phyloP scores from a whole-genome alignment of 2,113 vertebrate species.

The Empidonax alnorum region DNA sequence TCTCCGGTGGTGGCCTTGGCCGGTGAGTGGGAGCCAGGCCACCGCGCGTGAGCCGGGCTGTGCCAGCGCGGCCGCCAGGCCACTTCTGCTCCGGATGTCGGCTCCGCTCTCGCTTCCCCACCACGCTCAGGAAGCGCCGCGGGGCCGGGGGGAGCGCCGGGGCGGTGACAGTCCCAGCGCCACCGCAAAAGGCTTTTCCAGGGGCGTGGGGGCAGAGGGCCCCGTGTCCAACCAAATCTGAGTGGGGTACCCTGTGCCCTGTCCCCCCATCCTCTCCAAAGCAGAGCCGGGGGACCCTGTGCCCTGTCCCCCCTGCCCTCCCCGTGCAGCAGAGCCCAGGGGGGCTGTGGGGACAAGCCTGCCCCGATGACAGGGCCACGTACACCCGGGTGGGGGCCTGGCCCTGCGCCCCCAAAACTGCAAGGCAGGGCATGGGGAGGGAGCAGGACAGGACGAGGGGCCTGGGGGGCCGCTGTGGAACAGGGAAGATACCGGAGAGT shows the following conservation, averaged over 20 bases:
- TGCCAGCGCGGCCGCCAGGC: background rate
- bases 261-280: background rate
- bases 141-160: background rate
- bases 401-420: accelerated
- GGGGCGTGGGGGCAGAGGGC: background rate
- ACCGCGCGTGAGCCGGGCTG: background rate
- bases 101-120: background rate
- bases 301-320: background rate
- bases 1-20: background rate
- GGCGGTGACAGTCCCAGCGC: background rate
- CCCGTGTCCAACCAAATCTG: accelerated
- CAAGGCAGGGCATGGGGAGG: background rate
- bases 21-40: background rate
- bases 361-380: background rate
- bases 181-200: background rate
- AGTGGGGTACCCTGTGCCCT: background rate
- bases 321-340: accelerated
- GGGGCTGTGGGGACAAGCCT: accelerated
- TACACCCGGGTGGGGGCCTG: accelerated
- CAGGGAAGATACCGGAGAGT: background rate
- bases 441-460: background rate
- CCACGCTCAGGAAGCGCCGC: background rate
- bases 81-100: slow-evolving; percentile 38
- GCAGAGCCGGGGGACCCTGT: background rate
- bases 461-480: background rate